Evolutionary conservation across 2,888 invertebrate species (phyloP).

Genomic region (Melanostoma scalare): DNA sequence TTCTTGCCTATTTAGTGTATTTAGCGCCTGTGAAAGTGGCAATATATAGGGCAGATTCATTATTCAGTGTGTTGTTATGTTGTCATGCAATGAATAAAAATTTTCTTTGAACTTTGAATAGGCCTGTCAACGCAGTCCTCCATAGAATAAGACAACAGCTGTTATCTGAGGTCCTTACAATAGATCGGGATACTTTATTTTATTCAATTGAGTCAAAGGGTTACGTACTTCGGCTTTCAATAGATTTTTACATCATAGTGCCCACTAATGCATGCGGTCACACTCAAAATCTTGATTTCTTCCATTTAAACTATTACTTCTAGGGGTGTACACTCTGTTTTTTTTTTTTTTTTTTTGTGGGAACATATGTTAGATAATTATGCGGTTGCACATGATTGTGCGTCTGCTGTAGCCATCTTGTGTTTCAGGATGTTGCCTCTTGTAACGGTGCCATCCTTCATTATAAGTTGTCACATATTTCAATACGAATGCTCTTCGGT

Average conservation of each 20-base stretch:
- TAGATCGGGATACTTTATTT: slow-evolving; percentile 19
- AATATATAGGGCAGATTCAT: slow-evolving; percentile 45
- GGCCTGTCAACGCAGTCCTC: slow-evolving; percentile 53
- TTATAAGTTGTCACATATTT: slow-evolving; percentile 63
- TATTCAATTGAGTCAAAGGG: slow-evolving; percentile 31
- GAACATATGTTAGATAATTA: slow-evolving; percentile 48
- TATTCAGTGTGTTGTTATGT: slow-evolving; percentile 52
- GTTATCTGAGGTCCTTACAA: slow-evolving; percentile 16
- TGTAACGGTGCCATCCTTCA: slow-evolving; percentile 53
- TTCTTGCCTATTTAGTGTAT: slow-evolving; percentile 56
- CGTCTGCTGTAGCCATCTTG: slow-evolving; percentile 56
- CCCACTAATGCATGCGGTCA: slow-evolving; percentile 35
- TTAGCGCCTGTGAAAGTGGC: slow-evolving; percentile 62
- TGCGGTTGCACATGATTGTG: slow-evolving; percentile 66
- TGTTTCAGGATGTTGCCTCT: slow-evolving; percentile 36
- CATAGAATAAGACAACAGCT: slow-evolving; percentile 37
- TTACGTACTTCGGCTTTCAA: slow-evolving; percentile 7
- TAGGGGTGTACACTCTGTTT: slow-evolving; percentile 16
- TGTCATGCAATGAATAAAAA: slow-evolving; percentile 62
- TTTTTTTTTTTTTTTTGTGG: slow-evolving; percentile 17
- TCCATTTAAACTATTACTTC: slow-evolving; percentile 31
- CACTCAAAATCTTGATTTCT: slow-evolving; percentile 50
- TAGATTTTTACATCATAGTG: slow-evolving; percentile 23
- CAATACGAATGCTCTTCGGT: slow-evolving; percentile 27
- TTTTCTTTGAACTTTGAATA: slow-evolving; percentile 46